Evolutionary conservation across 2,113 vertebrate species (phyloP), one percentile per base, ranked within the genome.

Genomic region (Orientallactaga bullata): DNA sequence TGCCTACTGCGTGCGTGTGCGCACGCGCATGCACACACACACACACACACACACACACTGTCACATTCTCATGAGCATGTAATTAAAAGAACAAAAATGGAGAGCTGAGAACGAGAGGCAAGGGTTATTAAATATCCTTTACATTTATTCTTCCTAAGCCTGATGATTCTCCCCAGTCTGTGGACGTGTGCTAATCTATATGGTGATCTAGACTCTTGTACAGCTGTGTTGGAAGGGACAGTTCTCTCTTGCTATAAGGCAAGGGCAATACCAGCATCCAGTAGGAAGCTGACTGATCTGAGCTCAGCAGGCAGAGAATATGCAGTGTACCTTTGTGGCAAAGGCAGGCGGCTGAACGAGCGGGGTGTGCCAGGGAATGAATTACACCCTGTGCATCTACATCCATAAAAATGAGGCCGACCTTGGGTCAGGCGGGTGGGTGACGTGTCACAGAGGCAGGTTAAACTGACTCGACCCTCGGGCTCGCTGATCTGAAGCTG

Each of bases 361-460:
- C 0, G 42, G 97, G 95, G 95, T 96, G 96, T 97, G 96, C 90
- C 28, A 0, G 76, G 91, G 95, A 96, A 97, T 97, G 97, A 97
- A 97, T 97, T 96, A 97, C 83, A 92, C 93, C 23, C 10, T 47
- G 80, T 95, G 96, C 84, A 88, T 92, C 96, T 89, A 88, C 92
- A 92, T 97, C 96, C 96, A 97, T 97, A 96, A 97, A 96, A 97
- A 97, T 95, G 95, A 96, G 96, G 96, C 95, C 42, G 12, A 89
- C 94, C 92, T 86, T 47, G 73, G 97, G 96, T 97, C 97, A 97
- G 93, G 79, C 47, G 72, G 92, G 95, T 78, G 95, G 90, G 96
- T 88, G 96, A 97, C 95, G 87, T 97, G 96, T 97, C 96, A 95
- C 39, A 4, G 93, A 96, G 88, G 94, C 96, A 96, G 96, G 96